These are phyloP conservation scores for Meloidogyne exigua DNA, from an alignment of 1,140 invertebrate species.

Conservation along the genomic window DNA sequence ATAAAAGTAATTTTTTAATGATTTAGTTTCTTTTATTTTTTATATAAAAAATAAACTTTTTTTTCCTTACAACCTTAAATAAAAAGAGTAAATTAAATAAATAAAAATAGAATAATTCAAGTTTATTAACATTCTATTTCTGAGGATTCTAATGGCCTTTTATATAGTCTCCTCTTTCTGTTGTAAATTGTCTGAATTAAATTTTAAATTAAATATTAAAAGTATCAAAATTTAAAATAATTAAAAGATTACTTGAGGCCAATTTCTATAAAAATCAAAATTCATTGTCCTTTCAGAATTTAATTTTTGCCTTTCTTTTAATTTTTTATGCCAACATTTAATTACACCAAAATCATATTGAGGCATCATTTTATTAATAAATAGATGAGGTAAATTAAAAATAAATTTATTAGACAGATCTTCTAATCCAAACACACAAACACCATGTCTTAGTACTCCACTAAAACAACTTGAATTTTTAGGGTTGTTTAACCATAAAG, in stretches of 20 bases:
- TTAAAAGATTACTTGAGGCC: not conserved
- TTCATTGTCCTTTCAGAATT: not conserved
- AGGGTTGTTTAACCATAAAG: not conserved
- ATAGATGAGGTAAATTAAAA: slow-evolving; percentile 67
- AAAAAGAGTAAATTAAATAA: too few species aligned
- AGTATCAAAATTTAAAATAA: too few species aligned
- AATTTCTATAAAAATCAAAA: not conserved
- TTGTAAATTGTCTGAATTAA: not conserved
- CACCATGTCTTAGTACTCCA: slow-evolving; percentile 44
- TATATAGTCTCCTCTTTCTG: not conserved
- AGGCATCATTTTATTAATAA: slow-evolving; percentile 65
- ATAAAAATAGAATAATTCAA: not conserved
- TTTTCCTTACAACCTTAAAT: too few species aligned
- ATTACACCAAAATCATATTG: slow-evolving; percentile 67
- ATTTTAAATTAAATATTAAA: not conserved
- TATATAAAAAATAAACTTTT: too few species aligned
- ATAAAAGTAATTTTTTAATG: too few species aligned
- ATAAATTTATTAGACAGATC: slow-evolving; percentile 10
- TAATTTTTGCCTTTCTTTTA: not conserved
- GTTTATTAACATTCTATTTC: not conserved
- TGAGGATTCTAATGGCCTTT: not conserved
- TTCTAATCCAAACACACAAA: slow-evolving; percentile 26
- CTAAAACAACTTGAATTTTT: slow-evolving; percentile 13
- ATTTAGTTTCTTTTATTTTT: too few species aligned
- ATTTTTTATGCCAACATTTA: slow-evolving; percentile 25